Percentiles rank a stretch among this genome's conserved stretches.
Conservation (phyloP, 2,888 invertebrate species). For the Meteorus colon region DNA sequence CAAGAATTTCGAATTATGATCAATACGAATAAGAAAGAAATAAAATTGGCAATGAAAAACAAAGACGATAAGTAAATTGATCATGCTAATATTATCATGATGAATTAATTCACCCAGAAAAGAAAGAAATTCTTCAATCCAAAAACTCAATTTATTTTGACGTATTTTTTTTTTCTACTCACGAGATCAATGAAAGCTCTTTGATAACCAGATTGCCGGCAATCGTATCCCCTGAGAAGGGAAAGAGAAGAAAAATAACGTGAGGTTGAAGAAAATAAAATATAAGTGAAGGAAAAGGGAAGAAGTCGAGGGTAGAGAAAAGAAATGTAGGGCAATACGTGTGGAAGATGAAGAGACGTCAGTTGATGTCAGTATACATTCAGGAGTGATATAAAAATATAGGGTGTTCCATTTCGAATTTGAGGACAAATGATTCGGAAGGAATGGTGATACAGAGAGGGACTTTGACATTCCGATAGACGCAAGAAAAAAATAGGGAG, state of each 20-base stretch:
- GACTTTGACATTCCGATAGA: slow-evolving; percentile 12
- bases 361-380: slow-evolving; percentile 30
- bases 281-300: slow-evolving; percentile 35
- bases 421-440: slow-evolving; percentile 32
- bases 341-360: slow-evolving; percentile 38
- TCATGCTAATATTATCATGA: not conserved
- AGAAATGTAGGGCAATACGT: slow-evolving; percentile 30
- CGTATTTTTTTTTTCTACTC: not conserved
- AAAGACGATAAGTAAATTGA: not conserved
- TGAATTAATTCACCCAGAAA: not conserved
- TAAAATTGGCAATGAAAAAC: not conserved
- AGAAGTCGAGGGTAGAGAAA: slow-evolving; percentile 12
- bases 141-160: not conserved
- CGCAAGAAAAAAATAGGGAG: slow-evolving; percentile 16
- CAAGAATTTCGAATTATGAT: not conserved
- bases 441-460: not conserved
- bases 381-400: slow-evolving; percentile 15
- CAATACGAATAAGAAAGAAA: not conserved
- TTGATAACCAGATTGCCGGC: slow-evolving; percentile 13
- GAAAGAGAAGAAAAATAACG: slow-evolving; percentile 42
- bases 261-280: slow-evolving; percentile 36
- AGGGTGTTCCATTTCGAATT: slow-evolving; percentile 16
- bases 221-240: not conserved
- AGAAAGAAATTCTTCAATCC: not conserved
- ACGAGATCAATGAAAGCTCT: slow-evolving; percentile 10